These are phyloP conservation scores for Luperina nickerlii DNA, from an alignment of 2,888 invertebrate species.

Conservation along the genomic window DNA sequence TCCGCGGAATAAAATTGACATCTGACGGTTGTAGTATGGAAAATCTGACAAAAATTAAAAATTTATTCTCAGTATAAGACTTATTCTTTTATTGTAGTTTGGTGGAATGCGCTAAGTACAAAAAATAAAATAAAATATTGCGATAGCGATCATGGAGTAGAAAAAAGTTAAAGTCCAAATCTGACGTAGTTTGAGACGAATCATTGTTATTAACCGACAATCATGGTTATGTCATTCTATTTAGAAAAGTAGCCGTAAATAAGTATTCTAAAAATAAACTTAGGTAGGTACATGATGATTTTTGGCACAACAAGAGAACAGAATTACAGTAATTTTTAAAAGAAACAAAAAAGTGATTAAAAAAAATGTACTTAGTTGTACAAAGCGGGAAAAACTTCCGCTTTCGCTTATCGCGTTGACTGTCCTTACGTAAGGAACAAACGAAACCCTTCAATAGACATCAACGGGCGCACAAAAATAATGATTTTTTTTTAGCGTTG, in stretches of 20 bases:
- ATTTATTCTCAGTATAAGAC: too few species aligned
- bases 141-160: background rate
- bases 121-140: background rate
- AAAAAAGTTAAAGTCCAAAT: slow-evolving; percentile 1
- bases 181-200: background rate
- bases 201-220: background rate
- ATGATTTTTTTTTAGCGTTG: background rate
- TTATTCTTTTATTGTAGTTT: too few species aligned
- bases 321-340: slow-evolving; percentile 2
- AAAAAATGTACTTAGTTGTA: background rate
- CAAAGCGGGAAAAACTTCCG: background rate
- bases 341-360: slow-evolving; percentile 18
- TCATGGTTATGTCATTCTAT: slow-evolving; percentile 19
- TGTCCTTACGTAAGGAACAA: slow-evolving; percentile 51
- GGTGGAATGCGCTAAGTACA: too few species aligned
- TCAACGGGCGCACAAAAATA: slow-evolving; percentile 75
- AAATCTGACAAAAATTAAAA: too few species aligned
- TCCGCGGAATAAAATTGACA: too few species aligned
- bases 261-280: slow-evolving; percentile 31
- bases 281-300: background rate
- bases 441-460: slow-evolving; percentile 78
- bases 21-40: too few species aligned
- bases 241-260: slow-evolving; percentile 5
- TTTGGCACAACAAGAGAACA: background rate
- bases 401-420: slow-evolving; percentile 8